A percentile compares a stretch with the other conserved stretches of the same genome.
Conservation (phyloP, 2,113 vertebrate species). For the Odocoileus virginianus region DNA sequence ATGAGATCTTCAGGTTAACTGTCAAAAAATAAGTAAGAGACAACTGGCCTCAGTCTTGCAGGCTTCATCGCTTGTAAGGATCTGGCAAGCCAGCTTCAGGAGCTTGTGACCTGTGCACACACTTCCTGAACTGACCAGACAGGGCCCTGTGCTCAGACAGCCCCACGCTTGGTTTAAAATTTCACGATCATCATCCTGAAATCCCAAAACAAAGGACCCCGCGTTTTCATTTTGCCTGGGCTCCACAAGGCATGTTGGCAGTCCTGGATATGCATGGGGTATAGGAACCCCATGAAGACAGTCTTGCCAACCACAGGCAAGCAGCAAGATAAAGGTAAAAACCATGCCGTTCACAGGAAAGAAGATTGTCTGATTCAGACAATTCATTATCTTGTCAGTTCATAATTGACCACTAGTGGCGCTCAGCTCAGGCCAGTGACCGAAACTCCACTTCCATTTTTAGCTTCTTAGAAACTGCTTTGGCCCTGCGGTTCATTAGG, state of each 20-base stretch:
- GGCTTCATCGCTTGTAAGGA: background rate
- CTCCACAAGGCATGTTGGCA: background rate
- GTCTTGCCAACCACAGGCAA: background rate
- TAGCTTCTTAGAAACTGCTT: background rate
- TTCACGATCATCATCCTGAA: background rate
- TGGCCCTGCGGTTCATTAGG: background rate
- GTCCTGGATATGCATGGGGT: background rate
- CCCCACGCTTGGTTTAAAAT: background rate
- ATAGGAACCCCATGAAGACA: background rate
- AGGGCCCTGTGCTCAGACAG: background rate
- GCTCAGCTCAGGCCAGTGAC: background rate
- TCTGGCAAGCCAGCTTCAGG: background rate
- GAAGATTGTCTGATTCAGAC: background rate
- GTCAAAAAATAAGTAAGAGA: background rate
- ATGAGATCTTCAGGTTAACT: background rate
- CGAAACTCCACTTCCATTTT: background rate
- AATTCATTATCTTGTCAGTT: background rate
- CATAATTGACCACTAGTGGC: background rate
- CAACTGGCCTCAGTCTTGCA: background rate
- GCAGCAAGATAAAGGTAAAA: background rate
- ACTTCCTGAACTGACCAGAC: background rate
- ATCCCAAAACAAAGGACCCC: background rate
- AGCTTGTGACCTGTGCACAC: background rate
- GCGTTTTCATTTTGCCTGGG: background rate
- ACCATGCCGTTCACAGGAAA: background rate